Base-by-base conservation (phyloP, 2,113 vertebrate genomes). In the Argyrosomus japonicus region DNA sequence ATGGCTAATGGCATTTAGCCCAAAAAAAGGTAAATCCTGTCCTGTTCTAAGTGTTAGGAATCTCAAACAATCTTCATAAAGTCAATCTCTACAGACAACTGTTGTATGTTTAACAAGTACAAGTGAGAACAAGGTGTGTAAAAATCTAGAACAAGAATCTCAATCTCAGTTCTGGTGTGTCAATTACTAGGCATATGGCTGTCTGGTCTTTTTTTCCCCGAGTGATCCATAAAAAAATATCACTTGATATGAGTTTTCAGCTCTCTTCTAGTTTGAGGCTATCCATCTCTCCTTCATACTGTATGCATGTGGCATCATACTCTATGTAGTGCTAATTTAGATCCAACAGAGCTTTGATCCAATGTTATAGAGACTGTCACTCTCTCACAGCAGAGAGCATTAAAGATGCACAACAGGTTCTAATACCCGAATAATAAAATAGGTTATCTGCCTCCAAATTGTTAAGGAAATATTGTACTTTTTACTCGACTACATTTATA, bases 171-270 rank as follows among this genome's bases (percentile, higher is more conserved):
- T 71, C 58, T 43, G 13, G 12, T 9, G 11, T 51, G 48, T 64
- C 53, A 32, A 18, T 36, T 40, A 67, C 23, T 53, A 45, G 62
- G n/a, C 5, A 0, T 50, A 62, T 5, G 21, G 47, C 63, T 56
- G 32, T 74, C 62, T 60, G 36, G 56, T 58, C 57, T 75, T 19
- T 68, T 40, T 40, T 40, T 2, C 54, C 25, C 40, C 8, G 25
- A 65, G 71, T 75, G 43, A 29, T 60, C 79, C 71, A 70, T 80
- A 75, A 5, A 19, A 53, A 72, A 54, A 61, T 1, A 32, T 23
- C 5, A 25, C 6, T 70, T 54, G 11, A 72, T 13, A 51, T 57
- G 25, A 79, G 75, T 53, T 47, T 53, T 74, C 75, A 48, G 27
- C 36, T 69, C n/a, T 29, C 45, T 25, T 53, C n/a, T 47, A 56